These are phyloP conservation scores for Furnarius figulus DNA, from an alignment of 2,113 vertebrate genomes.

Conservation along the genomic window DNA sequence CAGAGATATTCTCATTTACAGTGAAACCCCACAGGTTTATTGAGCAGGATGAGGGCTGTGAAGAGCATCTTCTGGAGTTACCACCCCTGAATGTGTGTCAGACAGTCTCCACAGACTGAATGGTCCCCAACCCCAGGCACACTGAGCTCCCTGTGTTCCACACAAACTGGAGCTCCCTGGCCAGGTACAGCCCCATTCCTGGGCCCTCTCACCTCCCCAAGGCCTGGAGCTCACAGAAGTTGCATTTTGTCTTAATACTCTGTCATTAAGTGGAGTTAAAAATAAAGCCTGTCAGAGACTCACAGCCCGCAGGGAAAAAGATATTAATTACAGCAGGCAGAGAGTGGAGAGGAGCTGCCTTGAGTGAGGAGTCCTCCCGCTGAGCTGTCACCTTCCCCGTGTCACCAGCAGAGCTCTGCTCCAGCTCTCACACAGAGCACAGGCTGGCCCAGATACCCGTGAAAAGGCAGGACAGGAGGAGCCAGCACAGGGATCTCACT, in stretches of 20 bases:
- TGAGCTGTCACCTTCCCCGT: slow-evolving; percentile 34
- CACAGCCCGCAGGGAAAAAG: slow-evolving; percentile 49
- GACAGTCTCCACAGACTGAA: background rate
- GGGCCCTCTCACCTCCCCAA: background rate
- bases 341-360: slow-evolving; percentile 48
- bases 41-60: background rate
- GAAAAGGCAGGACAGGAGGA: background rate
- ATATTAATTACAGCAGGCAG: slow-evolving; percentile 70
- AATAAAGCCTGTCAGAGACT: slow-evolving; percentile 64
- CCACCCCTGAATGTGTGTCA: background rate
- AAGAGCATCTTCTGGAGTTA: background rate
- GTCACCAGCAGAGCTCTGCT: slow-evolving; percentile 19
- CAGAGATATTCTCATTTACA: background rate
- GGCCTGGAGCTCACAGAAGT: slow-evolving; percentile 25
- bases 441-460: background rate
- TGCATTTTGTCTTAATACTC: slow-evolving; percentile 59
- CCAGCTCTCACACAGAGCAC: background rate
- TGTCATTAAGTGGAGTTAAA: slow-evolving; percentile 67
- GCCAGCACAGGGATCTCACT: background rate
- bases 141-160: background rate
- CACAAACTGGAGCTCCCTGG: background rate
- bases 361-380: background rate
- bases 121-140: rapidly evolving
- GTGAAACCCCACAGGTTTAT: background rate
- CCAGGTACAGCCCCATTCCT: background rate